These are phyloP conservation scores for Aurelia sp. DNA, from an alignment of 30 jellyfish, hydroid and myxozoan genomes.

Conservation along the genomic window DNA sequence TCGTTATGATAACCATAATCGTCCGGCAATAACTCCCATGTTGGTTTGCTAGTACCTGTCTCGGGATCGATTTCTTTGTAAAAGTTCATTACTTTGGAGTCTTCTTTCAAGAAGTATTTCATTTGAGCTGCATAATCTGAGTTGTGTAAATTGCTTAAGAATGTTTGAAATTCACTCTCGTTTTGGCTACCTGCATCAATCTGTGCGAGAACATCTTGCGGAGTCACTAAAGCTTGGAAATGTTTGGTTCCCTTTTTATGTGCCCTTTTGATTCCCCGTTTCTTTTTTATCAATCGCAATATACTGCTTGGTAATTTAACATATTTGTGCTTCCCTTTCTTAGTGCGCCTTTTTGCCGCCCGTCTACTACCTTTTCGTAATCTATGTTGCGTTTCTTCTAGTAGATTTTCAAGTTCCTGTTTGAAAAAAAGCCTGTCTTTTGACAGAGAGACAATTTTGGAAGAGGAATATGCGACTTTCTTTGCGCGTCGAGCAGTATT, in stretches of 20 bases:
- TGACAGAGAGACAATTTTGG: constrained; percentile 3
- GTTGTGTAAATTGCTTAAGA: too few species aligned
- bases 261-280: background rate
- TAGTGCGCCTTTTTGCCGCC: background rate
- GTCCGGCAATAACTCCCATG: too few species aligned
- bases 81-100: too few species aligned
- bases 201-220: too few species aligned
- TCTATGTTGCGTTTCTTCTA: background rate
- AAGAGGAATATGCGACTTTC: background rate
- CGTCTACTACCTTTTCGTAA: background rate
- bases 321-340: background rate
- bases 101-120: too few species aligned
- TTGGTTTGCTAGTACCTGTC: too few species aligned
- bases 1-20: too few species aligned
- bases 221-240: background rate
- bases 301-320: background rate
- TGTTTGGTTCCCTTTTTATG: background rate
- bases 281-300: background rate
- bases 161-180: too few species aligned
- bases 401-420: background rate
- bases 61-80: too few species aligned
- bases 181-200: too few species aligned
- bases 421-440: constrained; percentile 30
- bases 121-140: too few species aligned
- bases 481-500: too few species aligned